Percentiles rank a stretch among this genome's conserved stretches.
These are phyloP conservation scores for Oceanodroma tethys DNA, from an alignment of 2,113 vertebrate species.

Conservation along the genomic window DNA sequence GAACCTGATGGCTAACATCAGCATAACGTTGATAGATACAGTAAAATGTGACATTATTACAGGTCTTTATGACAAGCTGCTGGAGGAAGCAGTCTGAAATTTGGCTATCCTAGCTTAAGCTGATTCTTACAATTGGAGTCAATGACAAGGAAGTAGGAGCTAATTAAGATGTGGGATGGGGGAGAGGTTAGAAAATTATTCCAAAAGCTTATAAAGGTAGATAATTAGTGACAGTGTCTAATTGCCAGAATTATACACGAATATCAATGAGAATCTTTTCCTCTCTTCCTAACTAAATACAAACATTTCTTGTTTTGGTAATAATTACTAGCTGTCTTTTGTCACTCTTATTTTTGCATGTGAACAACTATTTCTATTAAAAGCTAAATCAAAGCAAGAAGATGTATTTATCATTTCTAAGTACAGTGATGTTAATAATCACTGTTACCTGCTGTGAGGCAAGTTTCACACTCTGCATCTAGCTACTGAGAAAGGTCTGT, in stretches of 20 bases:
- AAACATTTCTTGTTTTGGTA: not conserved
- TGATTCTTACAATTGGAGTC: not conserved
- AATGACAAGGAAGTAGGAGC: not conserved
- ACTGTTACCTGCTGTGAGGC: not conserved
- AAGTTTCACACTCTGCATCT: not conserved
- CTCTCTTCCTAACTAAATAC: not conserved
- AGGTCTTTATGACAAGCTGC: not conserved
- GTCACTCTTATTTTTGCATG: not conserved
- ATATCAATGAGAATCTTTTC: not conserved
- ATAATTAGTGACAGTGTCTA: not conserved
- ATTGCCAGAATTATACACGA: not conserved
- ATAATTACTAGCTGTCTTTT: not conserved
- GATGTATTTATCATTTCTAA: not conserved
- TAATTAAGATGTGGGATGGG: not conserved
- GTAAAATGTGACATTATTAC: not conserved
- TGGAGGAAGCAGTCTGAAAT: not conserved
- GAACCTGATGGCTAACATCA: not conserved
- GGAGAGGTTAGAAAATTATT: conserved; percentile 5
- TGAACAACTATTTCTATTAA: not conserved
- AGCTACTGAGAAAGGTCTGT: not conserved
- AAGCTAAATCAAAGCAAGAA: not conserved
- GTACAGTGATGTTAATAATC: not conserved
- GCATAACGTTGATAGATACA: not conserved
- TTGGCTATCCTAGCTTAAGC: not conserved
- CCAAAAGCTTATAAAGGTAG: not conserved